Conservation (phyloP, 2,888 invertebrate species). For the Ophioninae sp. region DNA sequence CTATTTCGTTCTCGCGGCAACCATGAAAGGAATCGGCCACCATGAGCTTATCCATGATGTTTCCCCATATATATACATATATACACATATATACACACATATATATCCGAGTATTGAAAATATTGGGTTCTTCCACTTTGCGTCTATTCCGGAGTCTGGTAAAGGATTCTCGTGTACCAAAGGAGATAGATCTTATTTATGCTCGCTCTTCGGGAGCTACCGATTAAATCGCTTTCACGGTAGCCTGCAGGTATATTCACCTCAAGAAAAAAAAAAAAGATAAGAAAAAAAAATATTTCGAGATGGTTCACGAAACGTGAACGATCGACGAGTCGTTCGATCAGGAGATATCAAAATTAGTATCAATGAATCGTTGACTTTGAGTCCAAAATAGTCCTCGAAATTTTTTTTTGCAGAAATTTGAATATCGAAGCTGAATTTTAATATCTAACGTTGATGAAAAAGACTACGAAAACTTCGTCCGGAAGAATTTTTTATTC, state of each 20-base stretch:
- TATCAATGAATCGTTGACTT: not conserved
- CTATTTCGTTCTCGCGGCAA: conserved; percentile 70
- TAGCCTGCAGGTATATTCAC: not conserved
- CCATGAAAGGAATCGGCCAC: conserved; percentile 73
- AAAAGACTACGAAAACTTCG: not conserved
- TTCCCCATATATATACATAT: conserved; percentile 49
- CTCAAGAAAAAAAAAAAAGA: no score
- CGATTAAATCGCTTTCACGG: conserved; percentile 75
- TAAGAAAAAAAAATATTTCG: not conserved
- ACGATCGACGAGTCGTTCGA: not conserved
- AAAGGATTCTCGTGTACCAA: conserved; percentile 80
- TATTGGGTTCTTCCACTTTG: conserved; percentile 57
- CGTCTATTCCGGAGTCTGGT: conserved; percentile 58
- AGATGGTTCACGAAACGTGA: not conserved
- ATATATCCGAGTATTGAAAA: not conserved
- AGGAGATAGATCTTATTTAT: conserved; percentile 80
- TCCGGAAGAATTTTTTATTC: no score
- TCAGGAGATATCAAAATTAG: not conserved
- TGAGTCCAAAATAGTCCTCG: not conserved
- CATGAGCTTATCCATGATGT: conserved; percentile 75
- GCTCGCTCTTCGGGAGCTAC: conserved; percentile 73
- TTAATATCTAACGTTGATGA: not conserved
- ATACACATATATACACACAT: not conserved
- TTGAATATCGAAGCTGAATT: not conserved
- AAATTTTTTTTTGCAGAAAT: not conserved